Evolutionary conservation across 2,113 vertebrate genomes (phyloP), one percentile per base, ranked within the genome.

Genomic region (Pelusios castaneus): DNA sequence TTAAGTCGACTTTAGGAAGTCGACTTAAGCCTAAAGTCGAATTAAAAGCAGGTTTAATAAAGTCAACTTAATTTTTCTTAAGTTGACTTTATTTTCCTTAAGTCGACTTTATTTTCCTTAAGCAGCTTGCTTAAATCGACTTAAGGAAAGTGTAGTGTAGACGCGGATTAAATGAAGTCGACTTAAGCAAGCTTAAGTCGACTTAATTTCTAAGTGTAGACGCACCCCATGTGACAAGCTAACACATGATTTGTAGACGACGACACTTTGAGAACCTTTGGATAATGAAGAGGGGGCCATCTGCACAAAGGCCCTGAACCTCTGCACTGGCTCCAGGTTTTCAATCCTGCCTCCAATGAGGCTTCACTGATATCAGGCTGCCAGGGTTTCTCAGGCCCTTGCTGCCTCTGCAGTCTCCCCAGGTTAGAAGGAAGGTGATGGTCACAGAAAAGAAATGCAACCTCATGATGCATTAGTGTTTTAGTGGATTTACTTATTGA

Each of bases 381-480:
- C 60, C 60, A n/a, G 60, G 60, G 31, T 63, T 67, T 67, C 63
- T 34, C 78, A 55, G 29, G 5, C 34, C 17, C 60, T 81, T 56
- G 41, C 86, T 25, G 4, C 0, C 0, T 8, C 22, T n/a, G n/a
- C 63, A 70, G 22, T 70, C 63, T 70, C 63, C 10, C 78, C 31
- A 0, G 0, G 78, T 41, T 45, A 51, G 43, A 54, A 49, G 11
- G 38, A 89, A 25, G 54, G 29, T 89, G 3, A 3, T 19, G 29
- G 8, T 2, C 75, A 43, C 9, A 70, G n/a, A 31, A 55, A 24
- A 47, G 77, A 17, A 17, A 11, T 0, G 0, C 21, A 91, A 31
- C 38, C 47, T 56, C 0, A 1, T 29, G 8, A 24, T 77, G 27
- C 43, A 8, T 0, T 5, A 14, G 78, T 0, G 0, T 76, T 90